phyloP scores from a whole-genome alignment of 1,140 invertebrate genomes.

The Andricus grossulariae region DNA sequence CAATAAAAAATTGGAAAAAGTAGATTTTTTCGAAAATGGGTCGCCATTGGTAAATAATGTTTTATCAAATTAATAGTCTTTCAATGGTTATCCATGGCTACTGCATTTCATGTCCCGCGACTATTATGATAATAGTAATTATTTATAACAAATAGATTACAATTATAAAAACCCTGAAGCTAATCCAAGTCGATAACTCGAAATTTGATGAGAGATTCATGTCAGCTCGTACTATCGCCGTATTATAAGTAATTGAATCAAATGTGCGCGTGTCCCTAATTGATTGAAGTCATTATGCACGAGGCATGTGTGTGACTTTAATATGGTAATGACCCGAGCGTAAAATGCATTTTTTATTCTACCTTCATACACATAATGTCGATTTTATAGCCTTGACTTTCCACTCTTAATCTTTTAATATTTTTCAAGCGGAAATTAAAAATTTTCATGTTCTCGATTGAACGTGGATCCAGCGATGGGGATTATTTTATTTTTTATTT shows the following conservation, averaged over 20 bases:
- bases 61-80: too few species aligned
- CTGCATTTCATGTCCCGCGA: neutral
- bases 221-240: conserved; percentile 17
- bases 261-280: conserved; percentile 48
- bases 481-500: too few species aligned
- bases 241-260: conserved; percentile 48
- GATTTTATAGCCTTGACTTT: conserved; percentile 7
- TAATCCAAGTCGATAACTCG: neutral
- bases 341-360: neutral
- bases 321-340: conserved; percentile 10
- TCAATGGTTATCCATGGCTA: too few species aligned
- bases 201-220: conserved; percentile 7
- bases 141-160: neutral
- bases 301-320: conserved; percentile 6
- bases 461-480: too few species aligned
- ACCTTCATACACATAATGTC: neutral
- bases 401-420: neutral
- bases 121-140: neutral
- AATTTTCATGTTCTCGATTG: too few species aligned
- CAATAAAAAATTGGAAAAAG: too few species aligned
- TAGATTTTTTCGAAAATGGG: too few species aligned
- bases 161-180: neutral
- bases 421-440: neutral
- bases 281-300: conserved; percentile 49
- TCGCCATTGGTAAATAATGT: too few species aligned